These are phyloP conservation scores for Heteromurus nitidus DNA, from an alignment of 2,888 invertebrate genomes.

Conservation along the genomic window DNA sequence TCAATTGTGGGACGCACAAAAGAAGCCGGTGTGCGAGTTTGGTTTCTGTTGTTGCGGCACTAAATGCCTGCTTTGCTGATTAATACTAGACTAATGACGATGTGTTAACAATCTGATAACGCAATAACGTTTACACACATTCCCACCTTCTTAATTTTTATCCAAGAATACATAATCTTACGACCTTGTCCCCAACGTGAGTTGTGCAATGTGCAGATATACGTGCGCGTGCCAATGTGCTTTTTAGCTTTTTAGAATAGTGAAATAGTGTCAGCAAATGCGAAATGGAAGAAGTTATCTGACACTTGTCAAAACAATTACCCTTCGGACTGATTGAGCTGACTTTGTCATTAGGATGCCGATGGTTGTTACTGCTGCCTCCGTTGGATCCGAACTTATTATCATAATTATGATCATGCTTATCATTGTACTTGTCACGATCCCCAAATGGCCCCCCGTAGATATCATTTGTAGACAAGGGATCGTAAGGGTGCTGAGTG, in stretches of 20 bases:
- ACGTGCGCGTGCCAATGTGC: too few relatives aligned
- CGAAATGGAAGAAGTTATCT: slow-evolving; percentile 10
- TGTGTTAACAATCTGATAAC: slow-evolving; percentile 11
- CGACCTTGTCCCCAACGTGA: slow-evolving; percentile 24
- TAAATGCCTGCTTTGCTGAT: too few relatives aligned
- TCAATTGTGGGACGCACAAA: too few relatives aligned
- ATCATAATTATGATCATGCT: slow-evolving; percentile 50
- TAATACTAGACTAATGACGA: background rate
- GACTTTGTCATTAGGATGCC: slow-evolving; percentile 35
- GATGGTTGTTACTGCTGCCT: slow-evolving; percentile 23
- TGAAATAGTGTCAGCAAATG: too few relatives aligned
- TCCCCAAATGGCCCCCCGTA: slow-evolving; percentile 52
- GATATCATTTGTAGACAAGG: slow-evolving; percentile 55
- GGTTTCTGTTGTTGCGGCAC: too few relatives aligned
- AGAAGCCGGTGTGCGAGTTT: too few relatives aligned
- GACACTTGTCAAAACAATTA: slow-evolving; percentile 26
- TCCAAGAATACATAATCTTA: too few relatives aligned
- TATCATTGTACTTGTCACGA: slow-evolving; percentile 47
- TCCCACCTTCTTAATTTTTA: too few relatives aligned
- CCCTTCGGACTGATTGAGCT: slow-evolving; percentile 57
- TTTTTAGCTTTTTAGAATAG: too few relatives aligned
- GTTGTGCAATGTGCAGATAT: background rate
- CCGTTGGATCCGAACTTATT: slow-evolving; percentile 37
- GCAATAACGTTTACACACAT: background rate
- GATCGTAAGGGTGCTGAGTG: slow-evolving; percentile 56